Percentiles rank a stretch among this genome's conserved stretches.
Conservation (phyloP, 2,797 vertebrate genomes). For the Coregonus suidteri region DNA sequence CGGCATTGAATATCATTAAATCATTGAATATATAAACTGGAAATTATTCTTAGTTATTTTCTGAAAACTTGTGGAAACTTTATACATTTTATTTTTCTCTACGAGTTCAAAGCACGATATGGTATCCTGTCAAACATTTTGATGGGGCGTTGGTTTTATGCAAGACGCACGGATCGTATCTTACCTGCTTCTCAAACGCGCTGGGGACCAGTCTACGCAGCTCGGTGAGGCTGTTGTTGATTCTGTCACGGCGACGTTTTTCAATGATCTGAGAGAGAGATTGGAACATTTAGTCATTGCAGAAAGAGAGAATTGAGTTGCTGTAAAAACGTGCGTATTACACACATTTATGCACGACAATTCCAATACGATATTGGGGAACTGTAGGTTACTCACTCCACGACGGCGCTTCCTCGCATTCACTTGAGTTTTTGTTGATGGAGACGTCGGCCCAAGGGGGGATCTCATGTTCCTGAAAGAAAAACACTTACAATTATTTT, state of each 20-base stretch:
- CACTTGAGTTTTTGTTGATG: constrained; percentile 88
- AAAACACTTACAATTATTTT: constrained; percentile 4
- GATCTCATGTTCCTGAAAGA: constrained; percentile 76
- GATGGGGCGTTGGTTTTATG: too few relatives aligned
- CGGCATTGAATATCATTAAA: background rate
- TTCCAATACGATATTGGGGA: background rate
- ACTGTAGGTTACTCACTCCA: constrained; percentile 80
- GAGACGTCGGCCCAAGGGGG: constrained; percentile 87
- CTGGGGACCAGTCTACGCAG: constrained; percentile 93
- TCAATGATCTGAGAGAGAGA: constrained; percentile 87
- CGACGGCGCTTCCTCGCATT: constrained; percentile 93
- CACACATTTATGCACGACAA: background rate
- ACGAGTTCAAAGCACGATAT: background rate
- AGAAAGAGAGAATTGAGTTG: background rate
- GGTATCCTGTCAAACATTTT: background rate
- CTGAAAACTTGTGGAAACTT: background rate
- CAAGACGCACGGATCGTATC: too few relatives aligned
- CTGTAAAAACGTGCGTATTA: background rate
- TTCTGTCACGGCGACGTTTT: constrained; percentile 93
- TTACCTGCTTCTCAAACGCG: constrained; percentile 96
- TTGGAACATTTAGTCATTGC: background rate
- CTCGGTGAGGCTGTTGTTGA: constrained; percentile 97
- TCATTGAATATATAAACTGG: background rate
- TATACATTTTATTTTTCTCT: background rate
- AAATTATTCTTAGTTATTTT: background rate